A percentile compares a stretch with the other conserved stretches of the same genome.
These are phyloP conservation scores for Micronycteris hirsuta DNA, from an alignment of 2,113 vertebrate genomes.

Conservation along the genomic window DNA sequence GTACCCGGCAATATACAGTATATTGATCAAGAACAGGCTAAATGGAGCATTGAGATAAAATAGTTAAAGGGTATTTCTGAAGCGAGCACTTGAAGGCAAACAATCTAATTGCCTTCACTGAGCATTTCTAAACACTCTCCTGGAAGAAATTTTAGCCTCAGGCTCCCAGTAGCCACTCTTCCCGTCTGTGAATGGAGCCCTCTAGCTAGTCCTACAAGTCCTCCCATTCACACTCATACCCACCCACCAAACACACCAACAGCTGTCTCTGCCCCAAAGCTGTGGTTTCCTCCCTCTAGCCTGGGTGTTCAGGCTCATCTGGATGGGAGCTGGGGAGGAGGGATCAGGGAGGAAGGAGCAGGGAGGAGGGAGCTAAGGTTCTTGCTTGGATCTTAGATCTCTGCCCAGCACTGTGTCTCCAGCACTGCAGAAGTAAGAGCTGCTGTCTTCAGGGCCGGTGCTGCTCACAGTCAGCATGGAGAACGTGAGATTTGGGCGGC, in stretches of 20 bases:
- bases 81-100: not conserved
- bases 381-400: not conserved
- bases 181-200: not conserved
- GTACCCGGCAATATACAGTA: not conserved
- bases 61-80: not conserved
- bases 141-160: not conserved
- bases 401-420: not conserved
- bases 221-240: not conserved
- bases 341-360: not conserved
- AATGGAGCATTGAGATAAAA: not conserved
- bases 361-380: not conserved
- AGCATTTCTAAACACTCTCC: not conserved
- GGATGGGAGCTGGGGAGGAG: not conserved
- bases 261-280: not conserved
- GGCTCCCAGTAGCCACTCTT: not conserved
- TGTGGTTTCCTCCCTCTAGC: not conserved
- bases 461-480: conserved; percentile 19
- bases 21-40: not conserved
- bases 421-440: conserved; percentile 33
- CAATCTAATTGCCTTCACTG: not conserved
- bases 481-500: not conserved
- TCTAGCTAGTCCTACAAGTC: rapidly evolving
- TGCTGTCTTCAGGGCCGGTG: not conserved
- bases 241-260: not conserved
- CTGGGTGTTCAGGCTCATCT: not conserved